Evolutionary conservation across 2,888 invertebrate genomes (phyloP), one percentile per base, ranked within the genome.

Genomic region (Cetonia aurata): DNA sequence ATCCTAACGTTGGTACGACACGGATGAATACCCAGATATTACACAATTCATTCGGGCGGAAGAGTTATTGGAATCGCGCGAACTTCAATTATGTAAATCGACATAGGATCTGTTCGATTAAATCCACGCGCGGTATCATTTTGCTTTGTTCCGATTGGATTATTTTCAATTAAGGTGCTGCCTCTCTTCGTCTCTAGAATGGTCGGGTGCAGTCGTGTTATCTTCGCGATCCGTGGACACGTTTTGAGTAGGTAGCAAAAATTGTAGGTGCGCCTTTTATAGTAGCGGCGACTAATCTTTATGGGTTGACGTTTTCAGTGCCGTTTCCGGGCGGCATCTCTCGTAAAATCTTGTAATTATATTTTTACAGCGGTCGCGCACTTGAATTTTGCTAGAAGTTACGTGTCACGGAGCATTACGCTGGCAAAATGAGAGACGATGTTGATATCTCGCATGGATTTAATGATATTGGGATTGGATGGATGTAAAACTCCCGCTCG

Each of bases 31-130:
- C n/a, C 60, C 19, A 46, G 60, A 46, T 60, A 60, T 60, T 60
- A 60, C 12, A 33, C 50, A 65, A 50, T 41, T 15, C 37, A 37
- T 33, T 52, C 50, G 37, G 50, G 37, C 37, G 50, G 50, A 60
- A 65, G 62, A 37, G 62, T 65, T 65, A 65, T 41, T 33, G 50
- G 50, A 33, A 50, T 50, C 62, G 50, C 19, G 50, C 50, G 50
- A 65, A 50, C 50, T 50, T 17, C 62, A 65, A 65, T 65, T 65
- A 65, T 17, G 62, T 65, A 65, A 65, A 65, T 65, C 50, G 62
- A 15, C 62, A 19, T 65, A 37, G 62, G 50, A 50, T 50, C 62
- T 52, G 50, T 50, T 15, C 41, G 41, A 65, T 50, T 65, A 50
- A 50, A 65, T 33, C 62, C 41, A 9, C 8, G n/a, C 42, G 50